phyloP scores from a whole-genome alignment of 2,888 invertebrate species.

The Drosophila basisetae region DNA sequence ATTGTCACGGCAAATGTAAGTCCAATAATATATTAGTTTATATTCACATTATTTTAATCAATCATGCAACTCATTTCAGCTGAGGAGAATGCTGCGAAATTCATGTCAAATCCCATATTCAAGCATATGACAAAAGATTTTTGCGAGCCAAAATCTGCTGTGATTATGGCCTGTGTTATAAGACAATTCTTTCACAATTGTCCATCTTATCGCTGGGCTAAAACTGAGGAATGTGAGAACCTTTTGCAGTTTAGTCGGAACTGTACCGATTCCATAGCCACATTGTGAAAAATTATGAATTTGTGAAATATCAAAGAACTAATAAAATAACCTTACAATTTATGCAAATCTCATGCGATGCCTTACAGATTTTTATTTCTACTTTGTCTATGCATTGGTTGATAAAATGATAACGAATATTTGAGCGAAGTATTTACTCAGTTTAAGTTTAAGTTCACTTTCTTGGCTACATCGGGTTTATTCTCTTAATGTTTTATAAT shows the following conservation, averaged over 20 bases:
- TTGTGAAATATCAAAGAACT: not conserved
- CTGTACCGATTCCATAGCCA: constrained; percentile 59
- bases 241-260: constrained; percentile 61
- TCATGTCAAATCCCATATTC: constrained; percentile 63
- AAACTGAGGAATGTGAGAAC: constrained; percentile 65
- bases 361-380: not conserved
- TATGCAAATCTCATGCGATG: not conserved
- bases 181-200: constrained; percentile 78
- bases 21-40: not conserved
- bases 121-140: constrained; percentile 38
- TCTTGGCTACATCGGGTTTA: not conserved
- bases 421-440: not conserved
- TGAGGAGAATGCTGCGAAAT: constrained; percentile 62
- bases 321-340: not conserved
- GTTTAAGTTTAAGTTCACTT: not conserved
- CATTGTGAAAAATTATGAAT: constrained; percentile 14
- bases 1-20: constrained; percentile 72
- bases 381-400: not conserved
- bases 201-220: constrained; percentile 72
- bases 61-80: constrained; percentile 35
- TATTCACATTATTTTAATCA: not conserved
- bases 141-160: constrained; percentile 70
- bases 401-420: not conserved
- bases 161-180: constrained; percentile 71
- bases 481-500: not conserved